phyloP scores from a whole-genome alignment of 53 echinoderm and acorn worm genomes.

The Astropecten irregularis region DNA sequence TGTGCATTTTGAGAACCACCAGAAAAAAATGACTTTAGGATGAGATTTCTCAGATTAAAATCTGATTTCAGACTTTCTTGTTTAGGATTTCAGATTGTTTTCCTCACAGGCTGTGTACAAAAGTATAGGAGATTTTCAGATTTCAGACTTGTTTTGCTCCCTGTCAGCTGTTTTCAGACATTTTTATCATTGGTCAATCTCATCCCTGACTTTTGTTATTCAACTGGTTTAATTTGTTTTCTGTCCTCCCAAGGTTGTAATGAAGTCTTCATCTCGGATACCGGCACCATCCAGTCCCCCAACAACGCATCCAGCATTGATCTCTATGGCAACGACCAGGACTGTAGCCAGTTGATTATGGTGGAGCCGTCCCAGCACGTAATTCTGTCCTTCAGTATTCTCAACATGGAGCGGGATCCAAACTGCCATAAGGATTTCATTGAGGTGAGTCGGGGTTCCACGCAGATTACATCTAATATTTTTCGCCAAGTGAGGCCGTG shows the following conservation, averaged over 20 bases:
- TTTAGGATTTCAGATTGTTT: too few species aligned
- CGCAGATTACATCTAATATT: background rate
- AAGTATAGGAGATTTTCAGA: background rate
- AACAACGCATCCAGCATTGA: background rate
- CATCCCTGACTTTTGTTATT: too few species aligned
- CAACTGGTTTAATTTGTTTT: too few species aligned
- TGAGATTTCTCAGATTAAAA: too few species aligned
- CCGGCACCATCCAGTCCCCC: conserved; percentile 31
- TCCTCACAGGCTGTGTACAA: too few species aligned
- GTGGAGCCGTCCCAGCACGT: conserved; percentile 43
- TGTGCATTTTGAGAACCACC: too few species aligned
- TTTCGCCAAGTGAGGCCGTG: background rate
- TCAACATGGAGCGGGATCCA: conserved; percentile 22
- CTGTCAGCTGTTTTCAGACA: too few species aligned
- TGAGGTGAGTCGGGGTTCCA: background rate
- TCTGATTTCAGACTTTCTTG: too few species aligned
- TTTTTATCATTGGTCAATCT: too few species aligned
- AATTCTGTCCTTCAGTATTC: conserved; percentile 35
- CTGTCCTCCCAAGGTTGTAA: conserved; percentile 65
- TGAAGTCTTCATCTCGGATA: conserved; percentile 32
- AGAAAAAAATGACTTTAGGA: too few species aligned
- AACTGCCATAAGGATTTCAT: conserved; percentile 42
- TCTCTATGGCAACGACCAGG: background rate
- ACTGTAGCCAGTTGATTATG: conserved; percentile 44
- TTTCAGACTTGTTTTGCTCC: too few species aligned